phyloP scores from a whole-genome alignment of 2,888 invertebrate genomes.

The Chrysina gloriosa region DNA sequence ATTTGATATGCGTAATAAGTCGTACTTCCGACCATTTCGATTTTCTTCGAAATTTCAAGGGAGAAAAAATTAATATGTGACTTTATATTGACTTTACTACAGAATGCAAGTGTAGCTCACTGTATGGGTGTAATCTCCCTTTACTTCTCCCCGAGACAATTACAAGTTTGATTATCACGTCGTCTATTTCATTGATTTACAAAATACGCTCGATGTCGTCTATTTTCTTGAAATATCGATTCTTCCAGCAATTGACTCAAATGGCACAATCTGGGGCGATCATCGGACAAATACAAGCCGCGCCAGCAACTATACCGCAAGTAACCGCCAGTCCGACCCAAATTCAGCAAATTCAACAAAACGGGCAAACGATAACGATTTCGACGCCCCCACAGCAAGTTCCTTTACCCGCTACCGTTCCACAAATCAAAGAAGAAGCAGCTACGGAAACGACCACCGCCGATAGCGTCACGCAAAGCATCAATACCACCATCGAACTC shows the following conservation, averaged over 20 bases:
- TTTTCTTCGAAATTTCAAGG: too few relatives aligned
- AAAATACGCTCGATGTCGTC: too few relatives aligned
- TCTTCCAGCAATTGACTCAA: conserved; percentile 63
- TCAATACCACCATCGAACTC: conserved; percentile 45
- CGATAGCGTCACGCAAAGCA: conserved; percentile 48
- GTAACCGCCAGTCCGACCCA: conserved; percentile 58
- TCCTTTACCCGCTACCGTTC: conserved; percentile 58
- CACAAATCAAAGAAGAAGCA: conserved; percentile 48
- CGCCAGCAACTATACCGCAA: conserved; percentile 57
- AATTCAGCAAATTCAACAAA: conserved; percentile 56
- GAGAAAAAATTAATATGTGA: too few relatives aligned
- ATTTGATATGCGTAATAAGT: too few relatives aligned
- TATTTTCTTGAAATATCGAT: too few relatives aligned
- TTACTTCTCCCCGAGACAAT: too few relatives aligned
- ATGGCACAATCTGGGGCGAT: conserved; percentile 68
- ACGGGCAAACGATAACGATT: conserved; percentile 55
- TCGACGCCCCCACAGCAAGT: conserved; percentile 60
- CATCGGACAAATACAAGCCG: conserved; percentile 63
- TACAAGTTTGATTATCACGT: too few relatives aligned
- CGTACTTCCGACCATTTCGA: too few relatives aligned
- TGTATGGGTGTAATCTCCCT: too few relatives aligned
- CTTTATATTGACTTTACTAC: too few relatives aligned
- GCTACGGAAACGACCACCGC: conserved; percentile 36
- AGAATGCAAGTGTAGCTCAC: too few relatives aligned
- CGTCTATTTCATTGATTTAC: too few relatives aligned